Evolutionary conservation across 2,113 vertebrate species (phyloP).

Genomic region (Pygoscelis adeliae): DNA sequence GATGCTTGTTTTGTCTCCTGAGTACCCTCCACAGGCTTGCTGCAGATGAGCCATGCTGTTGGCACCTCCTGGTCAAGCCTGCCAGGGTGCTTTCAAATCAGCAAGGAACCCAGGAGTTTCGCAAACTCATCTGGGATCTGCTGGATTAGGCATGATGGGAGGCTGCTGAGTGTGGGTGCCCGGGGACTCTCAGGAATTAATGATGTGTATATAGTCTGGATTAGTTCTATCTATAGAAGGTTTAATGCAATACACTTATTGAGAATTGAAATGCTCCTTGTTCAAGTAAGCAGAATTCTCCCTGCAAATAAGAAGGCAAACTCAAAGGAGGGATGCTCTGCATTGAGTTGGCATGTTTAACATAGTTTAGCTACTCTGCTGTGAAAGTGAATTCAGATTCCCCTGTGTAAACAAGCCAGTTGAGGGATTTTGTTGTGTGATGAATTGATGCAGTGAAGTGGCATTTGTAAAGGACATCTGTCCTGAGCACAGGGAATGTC

Average conservation of each 20-base stretch:
- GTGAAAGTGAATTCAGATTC: not conserved
- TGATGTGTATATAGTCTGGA: not conserved
- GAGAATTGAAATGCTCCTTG: not conserved
- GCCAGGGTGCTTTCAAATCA: not conserved
- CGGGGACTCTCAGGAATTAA: not conserved
- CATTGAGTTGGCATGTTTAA: not conserved
- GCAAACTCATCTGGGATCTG: not conserved
- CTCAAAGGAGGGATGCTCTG: not conserved
- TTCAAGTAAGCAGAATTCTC: not conserved
- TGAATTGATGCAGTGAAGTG: not conserved
- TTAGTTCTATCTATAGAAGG: not conserved
- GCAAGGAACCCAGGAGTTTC: not conserved
- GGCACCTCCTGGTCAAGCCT: not conserved
- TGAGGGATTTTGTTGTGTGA: not conserved
- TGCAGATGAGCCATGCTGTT: not conserved
- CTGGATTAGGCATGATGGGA: not conserved
- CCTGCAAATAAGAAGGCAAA: not conserved
- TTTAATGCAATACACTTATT: not conserved
- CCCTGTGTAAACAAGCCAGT: not conserved
- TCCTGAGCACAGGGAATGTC: not conserved
- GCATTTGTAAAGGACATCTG: not conserved
- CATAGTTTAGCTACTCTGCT: not conserved
- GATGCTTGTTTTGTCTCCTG: not conserved
- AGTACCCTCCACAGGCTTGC: not conserved
- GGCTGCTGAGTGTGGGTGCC: not conserved